A percentile compares a stretch with the other conserved stretches of the same genome.
Evolutionary conservation across 2,888 invertebrate genomes (phyloP).

Genomic region (Andrena fulva): DNA sequence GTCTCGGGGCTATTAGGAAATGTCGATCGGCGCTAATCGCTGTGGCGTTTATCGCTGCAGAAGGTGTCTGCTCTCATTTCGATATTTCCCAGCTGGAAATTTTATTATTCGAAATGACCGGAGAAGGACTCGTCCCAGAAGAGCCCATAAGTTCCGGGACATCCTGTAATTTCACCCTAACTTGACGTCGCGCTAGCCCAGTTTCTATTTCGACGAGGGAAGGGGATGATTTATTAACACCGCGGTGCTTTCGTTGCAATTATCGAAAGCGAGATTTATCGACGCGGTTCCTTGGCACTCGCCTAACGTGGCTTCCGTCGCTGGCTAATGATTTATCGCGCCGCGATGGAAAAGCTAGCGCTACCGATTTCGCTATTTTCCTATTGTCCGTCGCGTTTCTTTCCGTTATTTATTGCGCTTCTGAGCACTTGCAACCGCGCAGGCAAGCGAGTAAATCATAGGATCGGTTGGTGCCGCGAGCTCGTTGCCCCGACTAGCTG

Average conservation of each 20-base stretch:
- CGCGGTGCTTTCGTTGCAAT: constrained; percentile 37
- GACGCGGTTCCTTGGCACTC: constrained; percentile 34
- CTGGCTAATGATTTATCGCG: constrained; percentile 47
- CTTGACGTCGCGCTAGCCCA: not conserved
- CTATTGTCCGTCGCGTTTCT: constrained; percentile 44
- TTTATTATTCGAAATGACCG: too few relatives aligned
- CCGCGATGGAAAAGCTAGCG: constrained; percentile 29
- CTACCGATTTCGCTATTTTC: constrained; percentile 47
- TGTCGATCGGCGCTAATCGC: constrained; percentile 55
- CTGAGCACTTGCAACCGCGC: constrained; percentile 27
- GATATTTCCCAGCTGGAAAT: too few relatives aligned
- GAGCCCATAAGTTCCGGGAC: not conserved
- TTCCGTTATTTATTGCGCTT: constrained; percentile 50
- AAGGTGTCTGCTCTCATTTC: not conserved
- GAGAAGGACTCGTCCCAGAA: too few relatives aligned
- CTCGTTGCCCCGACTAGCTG: not conserved
- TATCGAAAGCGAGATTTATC: constrained; percentile 58
- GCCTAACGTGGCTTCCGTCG: constrained; percentile 32
- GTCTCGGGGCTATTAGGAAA: constrained; percentile 36
- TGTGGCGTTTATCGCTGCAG: constrained; percentile 27
- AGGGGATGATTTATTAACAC: constrained; percentile 49
- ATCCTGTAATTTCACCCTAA: not conserved
- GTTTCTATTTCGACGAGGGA: constrained; percentile 3
- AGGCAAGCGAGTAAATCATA: constrained; percentile 42
- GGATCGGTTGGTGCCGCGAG: constrained; percentile 17